Evolutionary conservation across 2,888 invertebrate species (phyloP).

Genomic region (Stenolophus ochropezus): DNA sequence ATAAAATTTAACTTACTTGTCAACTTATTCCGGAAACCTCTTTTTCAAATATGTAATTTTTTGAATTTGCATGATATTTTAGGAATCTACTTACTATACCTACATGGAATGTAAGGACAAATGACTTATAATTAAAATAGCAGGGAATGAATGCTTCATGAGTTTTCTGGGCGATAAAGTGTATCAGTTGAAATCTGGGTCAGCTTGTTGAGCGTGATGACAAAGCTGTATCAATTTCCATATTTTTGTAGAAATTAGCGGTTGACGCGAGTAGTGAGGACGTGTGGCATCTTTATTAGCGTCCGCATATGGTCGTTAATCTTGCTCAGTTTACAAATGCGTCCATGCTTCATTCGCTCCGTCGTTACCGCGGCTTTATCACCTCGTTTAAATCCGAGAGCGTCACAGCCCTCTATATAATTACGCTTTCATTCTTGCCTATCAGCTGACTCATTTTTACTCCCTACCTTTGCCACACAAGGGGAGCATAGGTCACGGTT

Average conservation of each 20-base stretch:
- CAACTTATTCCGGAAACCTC: no score
- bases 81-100: no score
- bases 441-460: slow-evolving; percentile 30
- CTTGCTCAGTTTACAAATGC: slow-evolving; percentile 41
- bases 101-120: no score
- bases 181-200: not conserved
- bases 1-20: no score
- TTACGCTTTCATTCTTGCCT: slow-evolving; percentile 39
- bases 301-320: slow-evolving; percentile 25
- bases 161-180: no score
- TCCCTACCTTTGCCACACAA: slow-evolving; percentile 40
- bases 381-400: slow-evolving; percentile 42
- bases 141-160: no score
- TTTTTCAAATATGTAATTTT: no score
- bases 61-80: no score
- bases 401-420: slow-evolving; percentile 40
- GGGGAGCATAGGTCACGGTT: no score
- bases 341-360: slow-evolving; percentile 27
- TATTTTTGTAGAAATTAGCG: slow-evolving; percentile 3
- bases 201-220: not conserved
- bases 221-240: slow-evolving; percentile 6
- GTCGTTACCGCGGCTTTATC: slow-evolving; percentile 32
- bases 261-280: not conserved
- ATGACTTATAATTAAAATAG: no score
- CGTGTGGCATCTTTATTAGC: slow-evolving; percentile 17